phyloP scores from a whole-genome alignment of 2,797 vertebrate genomes.

The Lemur catta region DNA sequence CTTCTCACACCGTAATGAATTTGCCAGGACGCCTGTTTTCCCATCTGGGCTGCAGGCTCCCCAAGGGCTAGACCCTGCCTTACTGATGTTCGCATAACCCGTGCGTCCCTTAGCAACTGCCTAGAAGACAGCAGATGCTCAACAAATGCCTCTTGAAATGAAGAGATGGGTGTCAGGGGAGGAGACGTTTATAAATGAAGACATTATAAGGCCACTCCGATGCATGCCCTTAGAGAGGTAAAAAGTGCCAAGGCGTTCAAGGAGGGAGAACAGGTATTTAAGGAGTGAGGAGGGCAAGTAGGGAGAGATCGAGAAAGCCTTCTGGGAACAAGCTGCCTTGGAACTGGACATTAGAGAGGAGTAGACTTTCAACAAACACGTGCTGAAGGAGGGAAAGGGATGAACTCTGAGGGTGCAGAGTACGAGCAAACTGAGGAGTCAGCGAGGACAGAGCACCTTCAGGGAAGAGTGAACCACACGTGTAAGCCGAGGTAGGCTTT shows the following conservation, averaged over 20 bases:
- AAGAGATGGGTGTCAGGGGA: neutral
- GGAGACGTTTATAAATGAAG: neutral
- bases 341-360: neutral
- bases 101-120: neutral
- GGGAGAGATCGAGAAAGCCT: neutral
- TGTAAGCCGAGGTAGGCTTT: neutral
- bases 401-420: neutral
- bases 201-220: neutral
- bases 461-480: neutral
- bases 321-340: accelerated
- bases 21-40: neutral
- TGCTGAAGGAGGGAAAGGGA: neutral
- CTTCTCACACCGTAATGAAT: neutral
- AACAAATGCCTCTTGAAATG: neutral
- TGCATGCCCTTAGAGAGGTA: neutral
- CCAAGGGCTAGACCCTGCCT: neutral
- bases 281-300: neutral
- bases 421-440: neutral
- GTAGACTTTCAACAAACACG: neutral
- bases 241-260: neutral
- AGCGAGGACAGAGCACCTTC: neutral
- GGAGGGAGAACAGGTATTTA: neutral
- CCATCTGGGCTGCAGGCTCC: neutral
- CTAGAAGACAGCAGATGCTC: neutral
- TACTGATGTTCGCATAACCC: neutral